phyloP scores from a whole-genome alignment of 1,140 invertebrate genomes.

The Diorhabda sublineata region DNA sequence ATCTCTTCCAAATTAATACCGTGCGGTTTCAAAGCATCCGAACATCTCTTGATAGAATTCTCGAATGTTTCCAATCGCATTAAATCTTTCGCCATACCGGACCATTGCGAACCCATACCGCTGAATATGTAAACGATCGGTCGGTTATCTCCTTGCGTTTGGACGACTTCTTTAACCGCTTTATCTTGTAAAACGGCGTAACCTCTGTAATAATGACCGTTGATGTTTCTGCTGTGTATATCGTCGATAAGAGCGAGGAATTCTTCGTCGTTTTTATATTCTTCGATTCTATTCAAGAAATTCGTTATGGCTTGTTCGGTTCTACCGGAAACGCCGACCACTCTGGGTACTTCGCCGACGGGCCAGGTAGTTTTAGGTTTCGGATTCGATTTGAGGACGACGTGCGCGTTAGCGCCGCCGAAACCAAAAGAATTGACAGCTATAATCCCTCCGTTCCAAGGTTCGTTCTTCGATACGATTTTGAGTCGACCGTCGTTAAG shows the following conservation, averaged over 20 bases:
- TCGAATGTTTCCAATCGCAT: slow-evolving; percentile 78
- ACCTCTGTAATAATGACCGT: slow-evolving; percentile 71
- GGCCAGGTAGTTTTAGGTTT: slow-evolving; percentile 62
- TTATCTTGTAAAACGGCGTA: slow-evolving; percentile 63
- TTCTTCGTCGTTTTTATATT: slow-evolving; percentile 64
- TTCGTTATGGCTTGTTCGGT: slow-evolving; percentile 74
- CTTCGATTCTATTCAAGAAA: slow-evolving; percentile 61
- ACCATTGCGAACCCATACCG: slow-evolving; percentile 96
- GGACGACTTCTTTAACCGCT: slow-evolving; percentile 28
- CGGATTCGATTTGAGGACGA: slow-evolving; percentile 75
- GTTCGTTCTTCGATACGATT: slow-evolving; percentile 75
- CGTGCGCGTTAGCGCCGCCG: slow-evolving; percentile 93
- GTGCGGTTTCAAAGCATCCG: slow-evolving; percentile 69
- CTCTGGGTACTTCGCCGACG: slow-evolving; percentile 57
- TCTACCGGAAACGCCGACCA: slow-evolving; percentile 77
- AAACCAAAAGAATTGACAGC: slow-evolving; percentile 96
- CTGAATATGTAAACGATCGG: slow-evolving; percentile 93
- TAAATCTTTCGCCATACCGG: slow-evolving; percentile 84
- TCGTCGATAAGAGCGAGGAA: slow-evolving; percentile 73
- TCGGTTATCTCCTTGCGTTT: slow-evolving; percentile 55
- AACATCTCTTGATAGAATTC: slow-evolving; percentile 69
- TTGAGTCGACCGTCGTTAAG: slow-evolving; percentile 80
- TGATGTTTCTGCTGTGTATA: slow-evolving; percentile 64
- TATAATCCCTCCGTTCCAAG: slow-evolving; percentile 80
- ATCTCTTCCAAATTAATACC: slow-evolving; percentile 79